phyloP scores from a whole-genome alignment of 2,797 vertebrate genomes.

The Bradypodion pumilum region DNA sequence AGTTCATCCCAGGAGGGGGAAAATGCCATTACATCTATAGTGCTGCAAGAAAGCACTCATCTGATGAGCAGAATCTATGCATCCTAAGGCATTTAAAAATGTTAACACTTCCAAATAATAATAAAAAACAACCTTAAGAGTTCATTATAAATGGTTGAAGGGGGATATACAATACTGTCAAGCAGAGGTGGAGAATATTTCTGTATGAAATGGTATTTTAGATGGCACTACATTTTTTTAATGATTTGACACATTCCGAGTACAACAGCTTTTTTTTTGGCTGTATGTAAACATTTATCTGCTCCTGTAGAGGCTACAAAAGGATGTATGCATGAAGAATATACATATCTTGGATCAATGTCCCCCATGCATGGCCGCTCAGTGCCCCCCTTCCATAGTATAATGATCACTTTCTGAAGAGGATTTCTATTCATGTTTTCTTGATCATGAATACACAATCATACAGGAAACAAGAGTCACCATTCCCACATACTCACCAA shows the following conservation, averaged over 20 bases:
- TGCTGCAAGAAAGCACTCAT: background rate
- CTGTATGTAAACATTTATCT: background rate
- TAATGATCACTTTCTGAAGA: background rate
- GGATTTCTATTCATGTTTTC: background rate
- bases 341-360: background rate
- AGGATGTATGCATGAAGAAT: background rate
- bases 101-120: background rate
- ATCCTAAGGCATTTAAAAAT: constrained; percentile 6
- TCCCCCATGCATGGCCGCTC: background rate
- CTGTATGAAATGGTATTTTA: constrained; percentile 26
- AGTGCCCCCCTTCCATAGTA: no score
- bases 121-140: constrained; percentile 3
- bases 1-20: background rate
- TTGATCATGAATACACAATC: background rate
- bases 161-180: background rate
- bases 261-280: background rate
- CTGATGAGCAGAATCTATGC: constrained; percentile 14
- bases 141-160: constrained; percentile 2
- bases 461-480: no score
- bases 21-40: background rate
- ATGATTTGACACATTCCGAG: constrained; percentile 38
- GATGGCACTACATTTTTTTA: constrained; percentile 3
- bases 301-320: background rate
- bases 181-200: constrained; percentile 7
- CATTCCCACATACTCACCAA: no score